Conservation (phyloP, 1,140 invertebrate genomes). For the Eumaeus atala region DNA sequence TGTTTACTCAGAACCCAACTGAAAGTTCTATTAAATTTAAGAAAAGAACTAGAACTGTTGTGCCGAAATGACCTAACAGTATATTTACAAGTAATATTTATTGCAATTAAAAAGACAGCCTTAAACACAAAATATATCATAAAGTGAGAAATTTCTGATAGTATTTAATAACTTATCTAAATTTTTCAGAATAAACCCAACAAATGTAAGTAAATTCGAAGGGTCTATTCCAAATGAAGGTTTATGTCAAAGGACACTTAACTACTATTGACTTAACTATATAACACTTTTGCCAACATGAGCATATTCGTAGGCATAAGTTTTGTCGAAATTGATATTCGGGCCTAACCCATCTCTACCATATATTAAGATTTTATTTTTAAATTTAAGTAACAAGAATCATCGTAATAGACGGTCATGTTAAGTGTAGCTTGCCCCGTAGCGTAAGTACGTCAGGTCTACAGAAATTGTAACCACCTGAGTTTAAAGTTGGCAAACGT, state of each 20-base stretch:
- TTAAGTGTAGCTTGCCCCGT: too few relatives aligned
- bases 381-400: too few relatives aligned
- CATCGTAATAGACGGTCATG: too few relatives aligned
- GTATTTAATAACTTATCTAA: slow-evolving; percentile 25
- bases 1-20: slow-evolving; percentile 69
- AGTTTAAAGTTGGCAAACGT: too few relatives aligned
- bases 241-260: slow-evolving; percentile 19
- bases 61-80: slow-evolving; percentile 35
- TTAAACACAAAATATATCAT: slow-evolving; percentile 16
- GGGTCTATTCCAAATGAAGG: slow-evolving; percentile 61
- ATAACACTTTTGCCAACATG: too few relatives aligned
- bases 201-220: slow-evolving; percentile 41
- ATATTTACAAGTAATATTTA: slow-evolving; percentile 51
- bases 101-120: slow-evolving; percentile 14
- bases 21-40: slow-evolving; percentile 54
- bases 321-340: too few relatives aligned
- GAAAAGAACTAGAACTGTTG: slow-evolving; percentile 35
- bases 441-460: too few relatives aligned
- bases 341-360: too few relatives aligned
- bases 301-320: too few relatives aligned
- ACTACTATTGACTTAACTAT: slow-evolving; percentile 20
- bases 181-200: slow-evolving; percentile 64
- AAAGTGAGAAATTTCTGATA: slow-evolving; percentile 25
- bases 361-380: too few relatives aligned
- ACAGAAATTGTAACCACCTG: too few relatives aligned